Base-by-base conservation (phyloP, 2,888 invertebrate species). In the Fragum sueziense region DNA sequence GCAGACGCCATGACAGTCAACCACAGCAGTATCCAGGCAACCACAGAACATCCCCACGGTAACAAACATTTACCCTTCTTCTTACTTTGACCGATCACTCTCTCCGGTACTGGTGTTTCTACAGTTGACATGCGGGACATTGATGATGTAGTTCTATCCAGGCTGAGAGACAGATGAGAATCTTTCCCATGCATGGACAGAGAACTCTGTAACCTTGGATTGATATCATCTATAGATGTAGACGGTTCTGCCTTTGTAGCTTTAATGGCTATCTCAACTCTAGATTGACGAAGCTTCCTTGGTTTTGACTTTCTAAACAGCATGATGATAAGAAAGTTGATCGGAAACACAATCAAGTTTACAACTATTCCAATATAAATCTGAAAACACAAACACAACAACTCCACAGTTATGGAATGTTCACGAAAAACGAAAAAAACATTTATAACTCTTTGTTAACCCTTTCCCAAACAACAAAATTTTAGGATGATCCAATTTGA, bases 1-100 rank as follows among this genome's bases (percentile, higher is more conserved):
- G 91, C 90, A 0, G 93, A 92, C 0, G 90, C 90, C 0, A 91
- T 74, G 3, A 93, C 93, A 0, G 91, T 88, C 2, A 91, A 17
- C 82, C 93, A 88, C 17, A 93, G 91, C 25, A 94, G 72, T 1
- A 93, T 79, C 94, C 94, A 94, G 41, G 93, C 93, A 31, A 94
- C 79, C 71, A 93, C 90, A 20, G 79, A 74, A 71, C 88, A 91
- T 87, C 91, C 92, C 93, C 93, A 93, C 0, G 93, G 93, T 22
- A 92, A 79, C 52, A 87, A 82, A 61, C 88, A 88, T 68, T 85
- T 88, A 85, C 90, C 90, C 84, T 92, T 92, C 79, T 89, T 90
- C 61, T 85, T 83, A 47, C 20, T 14, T 9, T 47, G 47, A 20
- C 2, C 2, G 14, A 20, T 47, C n/a, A 20, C 47, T 20, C 14